phyloP scores from a whole-genome alignment of 2,888 invertebrate genomes.

The Callyntrura sp. region DNA sequence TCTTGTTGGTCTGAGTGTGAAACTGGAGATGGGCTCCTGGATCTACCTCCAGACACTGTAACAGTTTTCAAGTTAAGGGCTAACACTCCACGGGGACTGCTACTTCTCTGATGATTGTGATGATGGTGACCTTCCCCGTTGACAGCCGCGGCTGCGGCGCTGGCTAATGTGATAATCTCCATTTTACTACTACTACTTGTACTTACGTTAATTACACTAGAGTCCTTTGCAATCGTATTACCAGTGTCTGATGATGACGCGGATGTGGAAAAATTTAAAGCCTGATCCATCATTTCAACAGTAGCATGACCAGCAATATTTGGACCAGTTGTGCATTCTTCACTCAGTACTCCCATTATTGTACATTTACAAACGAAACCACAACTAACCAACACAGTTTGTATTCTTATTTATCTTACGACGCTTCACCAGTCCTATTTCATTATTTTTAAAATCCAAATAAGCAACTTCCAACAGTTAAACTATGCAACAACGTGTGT shows the following conservation, averaged over 20 bases:
- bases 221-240: slow-evolving; percentile 51
- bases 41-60: slow-evolving; percentile 67
- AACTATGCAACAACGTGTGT: neutral
- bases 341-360: slow-evolving; percentile 73
- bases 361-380: slow-evolving; percentile 12
- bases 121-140: slow-evolving; percentile 63
- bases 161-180: slow-evolving; percentile 64
- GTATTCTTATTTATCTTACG: neutral
- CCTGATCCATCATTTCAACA: slow-evolving; percentile 68
- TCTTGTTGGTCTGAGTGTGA: slow-evolving; percentile 60
- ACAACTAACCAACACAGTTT: slow-evolving; percentile 8
- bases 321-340: slow-evolving; percentile 38
- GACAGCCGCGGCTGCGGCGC: slow-evolving; percentile 40
- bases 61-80: slow-evolving; percentile 78
- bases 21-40: slow-evolving; percentile 68
- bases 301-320: slow-evolving; percentile 47
- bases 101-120: slow-evolving; percentile 49
- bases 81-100: slow-evolving; percentile 71
- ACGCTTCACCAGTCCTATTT: slow-evolving; percentile 28
- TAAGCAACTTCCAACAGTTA: neutral
- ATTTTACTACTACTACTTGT: slow-evolving; percentile 62
- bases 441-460: neutral
- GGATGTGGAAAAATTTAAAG: slow-evolving; percentile 69
- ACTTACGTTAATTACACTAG: slow-evolving; percentile 61
- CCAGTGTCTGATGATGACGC: slow-evolving; percentile 39